Base-by-base conservation (phyloP, 1,140 invertebrate genomes). In the Fragariocoptes setiger region DNA sequence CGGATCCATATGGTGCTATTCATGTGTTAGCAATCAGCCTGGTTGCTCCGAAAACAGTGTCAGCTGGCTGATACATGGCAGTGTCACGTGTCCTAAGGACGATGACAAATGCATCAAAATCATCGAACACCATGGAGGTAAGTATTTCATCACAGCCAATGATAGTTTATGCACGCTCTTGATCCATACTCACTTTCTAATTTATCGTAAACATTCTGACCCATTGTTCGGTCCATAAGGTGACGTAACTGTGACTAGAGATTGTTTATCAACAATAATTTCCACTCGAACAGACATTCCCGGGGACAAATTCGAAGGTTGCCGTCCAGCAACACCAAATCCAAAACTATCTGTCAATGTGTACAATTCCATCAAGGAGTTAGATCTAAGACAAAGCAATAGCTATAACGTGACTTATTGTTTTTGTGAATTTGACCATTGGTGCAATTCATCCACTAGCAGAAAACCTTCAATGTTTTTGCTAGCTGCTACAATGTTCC, bases 101-200 rank as follows among this genome's bases (percentile, higher is more conserved):
- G 66, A 79, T 57, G 79, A 86, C 54, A 71, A 76, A 49, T 88
- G 80, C 62, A 75, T 88, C 0, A 85, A 86, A 62, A 64, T 86
- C 21, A 72, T 76, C 45, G 78, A 86, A 58, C 64, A 63, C 42
- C 77, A 76, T 68, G 76, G 73, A 65, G 72, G 77, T 19, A 5
- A 22, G 8, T 44, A n/a, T 14, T 42, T 21, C 8, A 35, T n/a
- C 19, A 2, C 14, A 13, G 12, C 1, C 15, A 39, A 39, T 19
- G 12, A 37, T 35, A 3, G 1, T 15, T 38, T 17, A 21, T 35
- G 2, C 1, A 40, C 21, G 31, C 12, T n/a, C 19, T 4, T 38
- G 17, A 8, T 13, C 16, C 14, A 43, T 17, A 18, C 16, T 42
- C 13, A 43, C 20, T 3, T 19, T 42, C n/a, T 1, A 14, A 8